Evolutionary conservation across 2,888 invertebrate species (phyloP).

Genomic region (Phalera bucephala): DNA sequence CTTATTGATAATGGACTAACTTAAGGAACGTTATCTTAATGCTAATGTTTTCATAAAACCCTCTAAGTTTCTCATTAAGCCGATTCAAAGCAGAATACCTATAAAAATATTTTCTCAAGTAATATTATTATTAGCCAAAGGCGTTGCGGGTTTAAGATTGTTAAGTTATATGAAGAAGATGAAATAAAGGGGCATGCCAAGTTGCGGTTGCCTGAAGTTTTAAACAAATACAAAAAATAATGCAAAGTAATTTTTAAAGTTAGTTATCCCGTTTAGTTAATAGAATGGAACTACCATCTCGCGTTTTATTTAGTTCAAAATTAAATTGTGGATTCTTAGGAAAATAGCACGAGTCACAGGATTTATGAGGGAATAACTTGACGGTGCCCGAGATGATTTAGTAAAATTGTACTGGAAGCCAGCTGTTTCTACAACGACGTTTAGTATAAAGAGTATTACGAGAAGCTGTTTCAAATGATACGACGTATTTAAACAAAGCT

Average conservation of each 20-base stretch:
- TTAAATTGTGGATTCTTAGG: too few species aligned
- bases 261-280: too few species aligned
- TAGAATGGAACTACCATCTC: constrained; percentile 25
- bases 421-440: constrained; percentile 38
- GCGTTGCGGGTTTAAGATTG: not conserved
- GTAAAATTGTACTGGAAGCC: constrained; percentile 42
- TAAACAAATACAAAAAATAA: too few species aligned
- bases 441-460: not conserved
- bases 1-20: constrained; percentile 53
- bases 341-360: constrained; percentile 28
- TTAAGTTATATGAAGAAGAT: too few species aligned
- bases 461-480: constrained; percentile 8
- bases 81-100: not conserved
- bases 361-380: constrained; percentile 47
- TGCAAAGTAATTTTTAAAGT: too few species aligned
- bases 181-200: too few species aligned
- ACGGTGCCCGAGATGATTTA: constrained; percentile 43
- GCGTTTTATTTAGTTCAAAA: constrained; percentile 54
- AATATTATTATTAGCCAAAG: not conserved
- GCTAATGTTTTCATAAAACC: constrained; percentile 9
- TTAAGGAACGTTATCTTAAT: constrained; percentile 17
- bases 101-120: not conserved
- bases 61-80: not conserved
- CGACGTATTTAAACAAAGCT: constrained; percentile 6
- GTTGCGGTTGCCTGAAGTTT: too few species aligned